A percentile compares a stretch with the other conserved stretches of the same genome.
Evolutionary conservation across 2,113 vertebrate genomes (phyloP).

Genomic region (Hiodon alosoides): DNA sequence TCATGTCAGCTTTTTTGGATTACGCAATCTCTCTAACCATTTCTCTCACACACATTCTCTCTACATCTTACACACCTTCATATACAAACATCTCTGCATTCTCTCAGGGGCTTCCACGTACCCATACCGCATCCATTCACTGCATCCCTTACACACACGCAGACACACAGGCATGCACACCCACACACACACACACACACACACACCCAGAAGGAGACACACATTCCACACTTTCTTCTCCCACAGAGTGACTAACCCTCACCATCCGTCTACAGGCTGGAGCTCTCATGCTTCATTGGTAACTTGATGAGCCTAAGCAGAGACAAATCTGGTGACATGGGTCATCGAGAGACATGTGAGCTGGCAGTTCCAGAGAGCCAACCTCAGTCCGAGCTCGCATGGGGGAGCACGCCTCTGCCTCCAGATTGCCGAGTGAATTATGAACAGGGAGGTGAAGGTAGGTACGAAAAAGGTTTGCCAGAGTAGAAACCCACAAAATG

Average conservation of each 20-base stretch:
- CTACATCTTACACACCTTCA: no score
- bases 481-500: no score
- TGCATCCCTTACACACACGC: no score
- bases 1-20: no score
- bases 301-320: background rate
- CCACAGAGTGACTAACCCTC: background rate
- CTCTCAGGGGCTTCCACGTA: no score
- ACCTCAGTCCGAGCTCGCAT: background rate
- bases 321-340: background rate
- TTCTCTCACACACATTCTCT: no score
- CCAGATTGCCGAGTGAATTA: background rate
- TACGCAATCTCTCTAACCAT: no score
- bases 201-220: background rate
- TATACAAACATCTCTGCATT: no score
- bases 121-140: no score
- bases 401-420: background rate
- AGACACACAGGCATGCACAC: no score
- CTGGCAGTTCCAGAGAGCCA: background rate
- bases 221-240: background rate
- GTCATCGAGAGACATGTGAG: slow-evolving; percentile 3
- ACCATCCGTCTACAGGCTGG: background rate
- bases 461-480: no score
- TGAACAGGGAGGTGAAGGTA: background rate
- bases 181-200: no score
- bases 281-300: background rate